phyloP scores from a whole-genome alignment of 2,113 vertebrate species.

The Zapus hudsonius region DNA sequence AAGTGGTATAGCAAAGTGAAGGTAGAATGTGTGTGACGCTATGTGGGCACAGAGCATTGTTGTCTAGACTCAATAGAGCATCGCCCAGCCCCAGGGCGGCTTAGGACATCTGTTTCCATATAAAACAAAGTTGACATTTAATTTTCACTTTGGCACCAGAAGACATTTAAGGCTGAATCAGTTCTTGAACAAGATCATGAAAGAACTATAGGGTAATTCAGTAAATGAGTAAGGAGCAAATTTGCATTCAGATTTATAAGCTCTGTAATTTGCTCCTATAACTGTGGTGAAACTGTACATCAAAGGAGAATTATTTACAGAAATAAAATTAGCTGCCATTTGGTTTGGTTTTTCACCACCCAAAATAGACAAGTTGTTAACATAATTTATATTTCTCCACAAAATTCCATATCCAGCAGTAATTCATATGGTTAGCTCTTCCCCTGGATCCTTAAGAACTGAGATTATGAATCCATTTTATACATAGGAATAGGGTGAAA shows the following conservation, averaged over 20 bases:
- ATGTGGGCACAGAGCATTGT: not conserved
- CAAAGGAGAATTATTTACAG: conserved; percentile 35
- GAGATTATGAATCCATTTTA: not conserved
- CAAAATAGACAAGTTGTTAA: not conserved
- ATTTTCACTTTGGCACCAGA: not conserved
- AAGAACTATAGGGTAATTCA: conserved; percentile 21
- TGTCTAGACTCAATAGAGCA: not conserved
- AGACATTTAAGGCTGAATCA: conserved; percentile 14
- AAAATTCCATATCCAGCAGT: not conserved
- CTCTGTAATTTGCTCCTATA: not conserved
- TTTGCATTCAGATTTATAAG: conserved; percentile 22
- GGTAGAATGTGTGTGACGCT: not conserved
- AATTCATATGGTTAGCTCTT: not conserved
- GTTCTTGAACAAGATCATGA: conserved; percentile 9
- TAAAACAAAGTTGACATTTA: conserved; percentile 17
- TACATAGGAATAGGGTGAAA: not conserved
- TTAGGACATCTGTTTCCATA: not conserved
- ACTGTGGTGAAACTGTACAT: not conserved
- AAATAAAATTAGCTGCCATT: conserved; percentile 24
- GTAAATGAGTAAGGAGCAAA: conserved; percentile 20
- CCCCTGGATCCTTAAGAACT: not conserved
- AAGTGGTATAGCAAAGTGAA: not conserved
- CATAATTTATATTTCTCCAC: not conserved
- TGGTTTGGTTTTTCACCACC: not conserved
- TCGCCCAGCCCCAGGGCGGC: not conserved